phyloP scores from a whole-genome alignment of 2,888 invertebrate species.

The Lasioglossum calceatum region DNA sequence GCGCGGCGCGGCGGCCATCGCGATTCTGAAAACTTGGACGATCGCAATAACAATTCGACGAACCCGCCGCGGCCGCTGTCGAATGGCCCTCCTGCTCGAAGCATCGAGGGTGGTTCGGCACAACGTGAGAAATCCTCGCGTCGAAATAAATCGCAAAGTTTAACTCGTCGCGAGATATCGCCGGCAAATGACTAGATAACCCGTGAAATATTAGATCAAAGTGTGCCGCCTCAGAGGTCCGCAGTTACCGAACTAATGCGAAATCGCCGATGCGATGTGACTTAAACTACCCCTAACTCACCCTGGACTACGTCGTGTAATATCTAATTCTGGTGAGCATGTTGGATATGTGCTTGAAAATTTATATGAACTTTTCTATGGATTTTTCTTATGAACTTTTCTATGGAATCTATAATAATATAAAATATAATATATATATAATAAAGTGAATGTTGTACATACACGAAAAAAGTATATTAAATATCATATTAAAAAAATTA shows the following conservation, averaged over 20 bases:
- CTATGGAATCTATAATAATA: too few species aligned
- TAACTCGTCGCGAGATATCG: slow-evolving; percentile 10
- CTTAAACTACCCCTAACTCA: background rate
- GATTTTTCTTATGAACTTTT: too few species aligned
- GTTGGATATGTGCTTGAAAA: too few species aligned
- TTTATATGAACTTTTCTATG: too few species aligned
- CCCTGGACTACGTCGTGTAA: background rate
- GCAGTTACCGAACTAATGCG: background rate
- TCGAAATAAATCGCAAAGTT: slow-evolving; percentile 51
- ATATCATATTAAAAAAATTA: too few species aligned
- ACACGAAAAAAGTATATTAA: too few species aligned
- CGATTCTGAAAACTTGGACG: slow-evolving; percentile 76
- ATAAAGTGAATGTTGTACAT: too few species aligned
- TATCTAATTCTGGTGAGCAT: background rate
- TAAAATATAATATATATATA: too few species aligned
- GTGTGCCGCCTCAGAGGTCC: background rate
- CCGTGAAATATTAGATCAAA: slow-evolving; percentile 5
- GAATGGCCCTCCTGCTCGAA: slow-evolving; percentile 35
- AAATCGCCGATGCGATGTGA: background rate
- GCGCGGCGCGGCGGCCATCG: slow-evolving; percentile 73
- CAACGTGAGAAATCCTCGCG: slow-evolving; percentile 36
- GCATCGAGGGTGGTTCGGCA: slow-evolving; percentile 10
- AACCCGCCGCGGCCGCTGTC: slow-evolving; percentile 52
- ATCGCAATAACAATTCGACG: slow-evolving; percentile 74
- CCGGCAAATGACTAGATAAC: slow-evolving; percentile 12